A percentile compares a stretch with the other conserved stretches of the same genome.
phyloP scores from a whole-genome alignment of 2,888 invertebrate genomes.

The Cactoblastis cactorum region DNA sequence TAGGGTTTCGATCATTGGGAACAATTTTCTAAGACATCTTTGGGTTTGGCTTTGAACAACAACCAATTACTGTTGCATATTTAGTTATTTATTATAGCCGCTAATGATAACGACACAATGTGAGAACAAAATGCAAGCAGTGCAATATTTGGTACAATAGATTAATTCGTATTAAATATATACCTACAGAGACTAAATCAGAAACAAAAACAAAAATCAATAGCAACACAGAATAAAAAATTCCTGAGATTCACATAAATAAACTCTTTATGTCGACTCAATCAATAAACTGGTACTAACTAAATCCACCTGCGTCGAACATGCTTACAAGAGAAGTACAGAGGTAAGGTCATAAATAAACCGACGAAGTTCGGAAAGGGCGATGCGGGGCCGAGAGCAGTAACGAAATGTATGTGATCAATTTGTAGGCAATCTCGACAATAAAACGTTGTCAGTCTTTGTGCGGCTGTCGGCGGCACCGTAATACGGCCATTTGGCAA shows the following conservation, averaged over 20 bases:
- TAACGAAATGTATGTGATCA: conserved; percentile 47
- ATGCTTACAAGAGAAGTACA: conserved; percentile 12
- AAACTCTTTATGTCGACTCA: background rate
- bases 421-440: conserved; percentile 68
- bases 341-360: conserved; percentile 16
- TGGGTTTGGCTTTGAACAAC: too few relatives aligned
- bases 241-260: background rate
- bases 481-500: conserved; percentile 61
- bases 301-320: background rate
- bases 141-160: too few relatives aligned
- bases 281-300: conserved; percentile 17
- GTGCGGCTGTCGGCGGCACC: conserved; percentile 53
- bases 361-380: conserved; percentile 15
- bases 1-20: too few relatives aligned
- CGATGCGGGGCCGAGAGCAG: conserved; percentile 27
- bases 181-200: too few relatives aligned
- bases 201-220: background rate
- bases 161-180: too few relatives aligned
- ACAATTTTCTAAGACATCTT: too few relatives aligned
- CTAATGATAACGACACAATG: too few relatives aligned
- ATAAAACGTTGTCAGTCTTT: conserved; percentile 67
- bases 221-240: background rate
- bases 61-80: too few relatives aligned
- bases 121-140: too few relatives aligned
- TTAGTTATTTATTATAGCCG: too few relatives aligned